Conservation (phyloP, 1,140 invertebrate genomes). For the Drosophila kikkawai region DNA sequence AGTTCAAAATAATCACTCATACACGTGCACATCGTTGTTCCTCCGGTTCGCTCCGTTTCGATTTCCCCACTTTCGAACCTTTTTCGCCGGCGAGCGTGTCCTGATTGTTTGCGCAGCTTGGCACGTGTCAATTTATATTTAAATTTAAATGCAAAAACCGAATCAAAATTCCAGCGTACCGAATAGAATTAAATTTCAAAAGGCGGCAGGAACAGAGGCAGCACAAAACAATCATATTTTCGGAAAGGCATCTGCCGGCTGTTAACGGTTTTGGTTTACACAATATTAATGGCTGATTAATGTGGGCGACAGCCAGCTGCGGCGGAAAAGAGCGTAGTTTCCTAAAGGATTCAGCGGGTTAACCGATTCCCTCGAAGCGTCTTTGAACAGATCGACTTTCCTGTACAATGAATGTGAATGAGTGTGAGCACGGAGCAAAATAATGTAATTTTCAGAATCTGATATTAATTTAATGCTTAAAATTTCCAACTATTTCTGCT, state of each 20-base stretch:
- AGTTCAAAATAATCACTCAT: constrained; percentile 50
- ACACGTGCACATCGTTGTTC: constrained; percentile 41
- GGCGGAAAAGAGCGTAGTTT: constrained; percentile 24
- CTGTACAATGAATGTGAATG: constrained; percentile 3
- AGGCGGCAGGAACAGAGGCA: constrained; percentile 19
- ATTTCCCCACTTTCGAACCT: constrained; percentile 31
- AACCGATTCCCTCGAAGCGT: constrained; percentile 14
- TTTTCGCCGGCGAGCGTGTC: constrained; percentile 44
- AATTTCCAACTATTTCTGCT: too few relatives aligned
- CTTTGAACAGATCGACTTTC: constrained; percentile 30
- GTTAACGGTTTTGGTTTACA: constrained; percentile 59
- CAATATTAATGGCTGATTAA: constrained; percentile 77
- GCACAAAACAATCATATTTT: constrained; percentile 75
- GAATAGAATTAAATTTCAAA: constrained; percentile 78
- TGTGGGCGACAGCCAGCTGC: constrained; percentile 31
- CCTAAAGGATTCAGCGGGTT: constrained; percentile 15
- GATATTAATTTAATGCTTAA: too few relatives aligned
- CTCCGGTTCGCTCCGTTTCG: constrained; percentile 14
- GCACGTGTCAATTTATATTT: constrained; percentile 82
- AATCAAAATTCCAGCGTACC: constrained; percentile 60
- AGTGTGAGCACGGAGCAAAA: neutral
- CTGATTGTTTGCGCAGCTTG: constrained; percentile 48
- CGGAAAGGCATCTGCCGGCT: constrained; percentile 33
- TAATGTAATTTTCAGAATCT: neutral
- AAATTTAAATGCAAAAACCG: constrained; percentile 77